These are phyloP conservation scores for Aphrophora alni DNA, from an alignment of 2,888 invertebrate species.

Conservation along the genomic window DNA sequence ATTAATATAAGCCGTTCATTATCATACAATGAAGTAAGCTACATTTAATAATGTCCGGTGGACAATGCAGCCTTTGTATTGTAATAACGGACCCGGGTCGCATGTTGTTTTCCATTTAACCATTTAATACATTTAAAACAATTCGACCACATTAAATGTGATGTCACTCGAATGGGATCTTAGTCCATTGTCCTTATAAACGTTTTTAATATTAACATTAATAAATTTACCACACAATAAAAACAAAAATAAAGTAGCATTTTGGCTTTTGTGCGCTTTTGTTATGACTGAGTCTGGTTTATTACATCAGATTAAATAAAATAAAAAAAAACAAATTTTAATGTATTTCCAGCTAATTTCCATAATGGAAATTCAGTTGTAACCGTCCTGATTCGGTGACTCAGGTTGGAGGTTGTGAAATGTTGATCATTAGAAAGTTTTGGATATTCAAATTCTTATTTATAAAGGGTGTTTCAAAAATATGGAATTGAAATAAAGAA, in stretches of 20 bases:
- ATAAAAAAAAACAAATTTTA: too few species aligned
- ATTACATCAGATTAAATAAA: too few species aligned
- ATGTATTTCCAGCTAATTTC: too few species aligned
- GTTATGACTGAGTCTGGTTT: background rate
- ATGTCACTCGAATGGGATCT: background rate
- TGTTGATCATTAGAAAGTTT: too few species aligned
- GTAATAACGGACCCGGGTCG: background rate
- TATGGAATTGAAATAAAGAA: too few species aligned
- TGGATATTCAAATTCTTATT: too few species aligned
- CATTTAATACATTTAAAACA: constrained; percentile 21
- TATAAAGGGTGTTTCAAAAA: too few species aligned
- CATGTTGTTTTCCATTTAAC: constrained; percentile 3
- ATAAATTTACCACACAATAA: background rate
- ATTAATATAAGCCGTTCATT: background rate
- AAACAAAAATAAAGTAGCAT: background rate
- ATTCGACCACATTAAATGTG: constrained; percentile 32
- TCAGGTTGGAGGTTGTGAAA: too few species aligned
- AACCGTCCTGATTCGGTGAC: too few species aligned
- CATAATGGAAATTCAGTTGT: too few species aligned
- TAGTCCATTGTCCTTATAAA: constrained; percentile 2
- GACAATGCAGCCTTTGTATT: background rate
- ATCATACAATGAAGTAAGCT: background rate
- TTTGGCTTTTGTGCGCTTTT: background rate
- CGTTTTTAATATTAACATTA: background rate
- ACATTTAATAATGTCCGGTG: constrained; percentile 4